Percentiles rank a stretch among this genome's conserved stretches.
These are phyloP conservation scores for Eulithis testata DNA, from an alignment of 2,888 invertebrate genomes.

Conservation along the genomic window DNA sequence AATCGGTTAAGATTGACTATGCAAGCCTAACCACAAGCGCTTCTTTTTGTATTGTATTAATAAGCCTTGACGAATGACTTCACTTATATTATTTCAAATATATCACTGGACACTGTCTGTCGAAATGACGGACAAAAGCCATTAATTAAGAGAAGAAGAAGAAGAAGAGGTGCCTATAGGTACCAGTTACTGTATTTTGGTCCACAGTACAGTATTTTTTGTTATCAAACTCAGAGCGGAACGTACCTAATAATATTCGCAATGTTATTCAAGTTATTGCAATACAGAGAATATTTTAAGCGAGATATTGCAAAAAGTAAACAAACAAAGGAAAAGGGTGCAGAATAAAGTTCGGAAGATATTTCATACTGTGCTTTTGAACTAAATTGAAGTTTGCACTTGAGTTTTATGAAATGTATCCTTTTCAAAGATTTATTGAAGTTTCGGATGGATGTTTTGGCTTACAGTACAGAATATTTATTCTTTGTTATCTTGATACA, in stretches of 20 bases:
- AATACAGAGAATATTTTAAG: constrained; percentile 25
- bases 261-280: constrained; percentile 19
- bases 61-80: too few species aligned
- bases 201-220: too few species aligned
- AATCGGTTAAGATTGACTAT: too few species aligned
- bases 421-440: constrained; percentile 21
- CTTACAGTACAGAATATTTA: neutral
- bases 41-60: too few species aligned
- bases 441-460: constrained; percentile 7
- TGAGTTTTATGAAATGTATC: constrained; percentile 25
- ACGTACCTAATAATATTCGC: neutral
- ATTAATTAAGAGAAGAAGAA: too few species aligned
- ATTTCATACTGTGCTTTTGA: constrained; percentile 31
- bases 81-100: too few species aligned
- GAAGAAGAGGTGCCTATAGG: too few species aligned
- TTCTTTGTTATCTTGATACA: neutral
- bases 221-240: too few species aligned
- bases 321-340: constrained; percentile 27
- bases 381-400: constrained; percentile 27
- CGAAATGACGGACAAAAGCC: too few species aligned
- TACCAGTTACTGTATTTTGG: too few species aligned
- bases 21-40: too few species aligned
- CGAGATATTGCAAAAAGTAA: constrained; percentile 27
- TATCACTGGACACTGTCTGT: too few species aligned
- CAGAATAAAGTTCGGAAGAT: constrained; percentile 33